A percentile compares a stretch with the other conserved stretches of the same genome.
Evolutionary conservation across 1,140 invertebrate genomes (phyloP).

Genomic region (Sarcophaga bullata): DNA sequence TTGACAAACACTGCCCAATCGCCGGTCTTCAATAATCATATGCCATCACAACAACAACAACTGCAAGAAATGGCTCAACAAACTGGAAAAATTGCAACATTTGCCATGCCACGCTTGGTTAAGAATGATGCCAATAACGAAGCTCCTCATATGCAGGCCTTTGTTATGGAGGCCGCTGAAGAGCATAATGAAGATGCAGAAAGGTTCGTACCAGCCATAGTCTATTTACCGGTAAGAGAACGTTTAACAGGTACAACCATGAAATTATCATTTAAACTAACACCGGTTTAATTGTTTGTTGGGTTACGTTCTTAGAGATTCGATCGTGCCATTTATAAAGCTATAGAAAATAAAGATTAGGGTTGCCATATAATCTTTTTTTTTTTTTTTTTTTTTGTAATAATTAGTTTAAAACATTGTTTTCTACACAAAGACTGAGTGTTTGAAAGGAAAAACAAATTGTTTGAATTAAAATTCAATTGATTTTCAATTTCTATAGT

Average conservation of each 20-base stretch:
- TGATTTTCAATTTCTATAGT: no score
- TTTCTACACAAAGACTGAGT: background rate
- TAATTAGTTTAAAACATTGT: no score
- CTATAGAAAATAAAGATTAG: background rate
- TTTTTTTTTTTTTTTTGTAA: no score
- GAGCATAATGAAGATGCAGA: slow-evolving; percentile 52
- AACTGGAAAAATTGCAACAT: slow-evolving; percentile 54
- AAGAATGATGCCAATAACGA: slow-evolving; percentile 30
- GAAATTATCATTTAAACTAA: slow-evolving; percentile 90
- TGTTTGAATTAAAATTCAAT: no score
- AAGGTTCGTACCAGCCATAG: slow-evolving; percentile 85
- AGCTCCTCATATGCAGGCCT: slow-evolving; percentile 62
- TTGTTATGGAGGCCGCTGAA: slow-evolving; percentile 48
- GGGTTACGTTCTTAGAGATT: background rate
- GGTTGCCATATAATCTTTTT: background rate
- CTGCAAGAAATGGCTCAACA: slow-evolving; percentile 53
- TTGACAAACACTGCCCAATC: slow-evolving; percentile 51
- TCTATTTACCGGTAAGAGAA: slow-evolving; percentile 90
- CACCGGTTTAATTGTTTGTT: slow-evolving; percentile 78
- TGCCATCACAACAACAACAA: background rate
- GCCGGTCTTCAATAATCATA: slow-evolving; percentile 47
- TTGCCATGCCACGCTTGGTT: slow-evolving; percentile 53
- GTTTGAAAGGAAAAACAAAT: no score
- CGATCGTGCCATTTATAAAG: no score
- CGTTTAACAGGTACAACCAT: slow-evolving; percentile 78